Conservation (phyloP, 2,113 vertebrate genomes). For the Manacus vitellinus region DNA sequence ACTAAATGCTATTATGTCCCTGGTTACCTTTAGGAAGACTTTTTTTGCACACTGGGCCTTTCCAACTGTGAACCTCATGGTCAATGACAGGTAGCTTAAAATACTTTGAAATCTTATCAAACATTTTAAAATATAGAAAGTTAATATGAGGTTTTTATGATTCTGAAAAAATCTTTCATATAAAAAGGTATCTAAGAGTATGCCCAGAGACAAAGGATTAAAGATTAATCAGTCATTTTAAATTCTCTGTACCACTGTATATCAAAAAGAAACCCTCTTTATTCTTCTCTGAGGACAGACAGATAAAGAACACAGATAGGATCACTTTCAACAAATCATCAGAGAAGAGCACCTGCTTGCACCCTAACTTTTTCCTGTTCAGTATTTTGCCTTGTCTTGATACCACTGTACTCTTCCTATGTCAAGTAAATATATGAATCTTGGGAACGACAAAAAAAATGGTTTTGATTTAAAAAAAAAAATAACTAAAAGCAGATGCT, state of each 20-base stretch:
- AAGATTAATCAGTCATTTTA: conserved; percentile 63
- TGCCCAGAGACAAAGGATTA: not conserved
- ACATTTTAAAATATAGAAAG: conserved; percentile 51
- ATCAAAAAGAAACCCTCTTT: conserved; percentile 36
- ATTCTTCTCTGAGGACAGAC: conserved; percentile 17
- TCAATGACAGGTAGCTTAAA: conserved; percentile 5
- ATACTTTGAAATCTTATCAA: conserved; percentile 53
- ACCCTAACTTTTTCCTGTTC: conserved; percentile 3
- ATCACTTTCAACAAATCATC: conserved; percentile 35
- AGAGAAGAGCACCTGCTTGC: conserved; percentile 24
- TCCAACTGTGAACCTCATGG: conserved; percentile 7
- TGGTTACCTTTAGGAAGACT: not conserved
- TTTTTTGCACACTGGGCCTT: not conserved
- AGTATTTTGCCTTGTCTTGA: not conserved
- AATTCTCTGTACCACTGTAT: conserved; percentile 20
- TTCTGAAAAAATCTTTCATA: conserved; percentile 36
- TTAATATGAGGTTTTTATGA: conserved; percentile 28
- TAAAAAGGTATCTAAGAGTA: conserved; percentile 25
- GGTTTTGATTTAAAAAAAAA: conserved; percentile 68
- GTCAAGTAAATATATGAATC: conserved; percentile 34
- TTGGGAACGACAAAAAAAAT: conserved; percentile 52
- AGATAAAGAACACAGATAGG: conserved; percentile 36
- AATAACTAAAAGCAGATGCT: conserved; percentile 73
- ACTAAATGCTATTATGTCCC: not conserved
- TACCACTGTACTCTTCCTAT: not conserved